These are phyloP conservation scores for Dromaius novaehollandiae DNA, from an alignment of 2,113 vertebrate genomes.

Conservation along the genomic window DNA sequence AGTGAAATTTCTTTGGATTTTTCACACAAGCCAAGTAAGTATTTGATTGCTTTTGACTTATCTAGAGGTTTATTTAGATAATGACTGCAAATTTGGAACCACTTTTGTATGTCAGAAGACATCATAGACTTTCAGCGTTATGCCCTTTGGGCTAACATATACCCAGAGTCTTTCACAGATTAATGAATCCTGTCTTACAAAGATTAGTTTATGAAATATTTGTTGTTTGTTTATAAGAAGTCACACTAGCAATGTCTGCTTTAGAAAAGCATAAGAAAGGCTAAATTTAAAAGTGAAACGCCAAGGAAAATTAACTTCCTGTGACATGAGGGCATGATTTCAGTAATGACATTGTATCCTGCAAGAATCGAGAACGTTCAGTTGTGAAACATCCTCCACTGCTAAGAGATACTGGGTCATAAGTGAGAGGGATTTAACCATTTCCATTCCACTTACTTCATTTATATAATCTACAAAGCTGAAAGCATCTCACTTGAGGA, in stretches of 20 bases:
- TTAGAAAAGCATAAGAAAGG: background rate
- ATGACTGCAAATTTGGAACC: constrained; percentile 82
- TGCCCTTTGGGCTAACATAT: constrained; percentile 80
- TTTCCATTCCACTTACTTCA: background rate
- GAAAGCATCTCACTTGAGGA: background rate
- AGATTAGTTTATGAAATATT: constrained; percentile 73
- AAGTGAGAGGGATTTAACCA: background rate
- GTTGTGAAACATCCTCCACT: background rate
- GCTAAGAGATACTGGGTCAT: rapidly evolving
- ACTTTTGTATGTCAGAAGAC: constrained; percentile 77
- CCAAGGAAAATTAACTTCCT: constrained; percentile 52
- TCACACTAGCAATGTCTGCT: constrained; percentile 18
- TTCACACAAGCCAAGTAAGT: constrained; percentile 47
- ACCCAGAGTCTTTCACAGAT: constrained; percentile 74
- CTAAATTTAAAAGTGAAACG: background rate
- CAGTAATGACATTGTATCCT: constrained; percentile 13
- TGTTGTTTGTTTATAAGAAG: constrained; percentile 70
- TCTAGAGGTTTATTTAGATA: constrained; percentile 78
- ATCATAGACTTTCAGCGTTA: constrained; percentile 78
- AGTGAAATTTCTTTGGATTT: background rate
- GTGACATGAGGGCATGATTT: background rate
- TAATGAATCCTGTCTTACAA: constrained; percentile 79
- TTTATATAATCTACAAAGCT: background rate
- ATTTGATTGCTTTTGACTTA: constrained; percentile 65
- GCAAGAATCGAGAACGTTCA: background rate